Percentiles rank a stretch among this genome's conserved stretches.
These are phyloP conservation scores for Leucosticte australis DNA, from an alignment of 2,113 vertebrate species.

Conservation along the genomic window DNA sequence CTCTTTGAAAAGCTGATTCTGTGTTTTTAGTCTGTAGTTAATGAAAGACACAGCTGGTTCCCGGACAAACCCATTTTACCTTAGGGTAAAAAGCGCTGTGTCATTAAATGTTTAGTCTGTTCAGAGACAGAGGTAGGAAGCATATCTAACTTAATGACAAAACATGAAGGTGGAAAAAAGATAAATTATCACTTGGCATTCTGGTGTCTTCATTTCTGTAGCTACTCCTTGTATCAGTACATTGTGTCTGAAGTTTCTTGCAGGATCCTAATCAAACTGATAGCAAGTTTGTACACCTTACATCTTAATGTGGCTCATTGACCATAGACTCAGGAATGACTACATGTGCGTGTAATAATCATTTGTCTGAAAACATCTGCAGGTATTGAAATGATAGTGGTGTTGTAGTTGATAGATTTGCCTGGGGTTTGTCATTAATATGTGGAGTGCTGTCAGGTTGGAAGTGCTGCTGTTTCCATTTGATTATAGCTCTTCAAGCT, in stretches of 20 bases:
- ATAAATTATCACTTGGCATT: background rate
- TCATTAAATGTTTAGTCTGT: background rate
- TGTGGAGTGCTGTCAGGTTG: background rate
- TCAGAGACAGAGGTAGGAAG: background rate
- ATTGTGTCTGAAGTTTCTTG: background rate
- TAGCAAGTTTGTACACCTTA: background rate
- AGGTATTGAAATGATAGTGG: background rate
- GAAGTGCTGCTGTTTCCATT: background rate
- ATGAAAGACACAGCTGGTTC: background rate
- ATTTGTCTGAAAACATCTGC: background rate
- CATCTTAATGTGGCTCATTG: background rate
- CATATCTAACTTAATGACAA: background rate
- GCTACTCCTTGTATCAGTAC: background rate
- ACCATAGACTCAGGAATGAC: background rate
- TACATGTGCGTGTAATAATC: rapidly evolving
- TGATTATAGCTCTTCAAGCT: background rate
- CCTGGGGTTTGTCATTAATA: background rate
- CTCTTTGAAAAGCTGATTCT: background rate
- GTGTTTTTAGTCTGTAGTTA: background rate
- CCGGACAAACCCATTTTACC: background rate
- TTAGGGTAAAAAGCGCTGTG: background rate
- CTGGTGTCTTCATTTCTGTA: background rate
- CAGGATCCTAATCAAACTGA: background rate
- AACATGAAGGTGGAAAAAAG: background rate
- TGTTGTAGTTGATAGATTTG: background rate